These are phyloP conservation scores for Baryphthengus martii DNA, from an alignment of 2,113 vertebrate species.

Conservation along the genomic window DNA sequence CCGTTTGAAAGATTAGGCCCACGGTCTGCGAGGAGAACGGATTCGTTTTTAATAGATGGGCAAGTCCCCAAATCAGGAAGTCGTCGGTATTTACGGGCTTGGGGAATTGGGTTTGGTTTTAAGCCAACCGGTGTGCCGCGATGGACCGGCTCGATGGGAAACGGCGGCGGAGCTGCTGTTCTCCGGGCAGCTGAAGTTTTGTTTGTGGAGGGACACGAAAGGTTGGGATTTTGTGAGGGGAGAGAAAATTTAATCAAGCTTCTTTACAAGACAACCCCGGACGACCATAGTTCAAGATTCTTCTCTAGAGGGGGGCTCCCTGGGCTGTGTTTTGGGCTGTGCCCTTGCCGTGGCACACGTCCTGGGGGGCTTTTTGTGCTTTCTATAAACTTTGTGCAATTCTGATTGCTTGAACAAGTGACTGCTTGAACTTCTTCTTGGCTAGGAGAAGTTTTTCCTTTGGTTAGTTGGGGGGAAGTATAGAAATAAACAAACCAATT, in stretches of 20 bases:
- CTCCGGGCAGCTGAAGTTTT: background rate
- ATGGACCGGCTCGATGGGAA: background rate
- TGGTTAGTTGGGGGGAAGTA: background rate
- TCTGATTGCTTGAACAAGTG: background rate
- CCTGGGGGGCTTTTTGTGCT: background rate
- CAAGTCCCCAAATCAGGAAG: constrained; percentile 3
- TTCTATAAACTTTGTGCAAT: background rate
- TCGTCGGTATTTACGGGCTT: background rate
- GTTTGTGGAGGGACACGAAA: background rate
- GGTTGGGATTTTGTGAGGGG: background rate
- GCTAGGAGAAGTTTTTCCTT: background rate
- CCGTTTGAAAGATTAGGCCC: background rate
- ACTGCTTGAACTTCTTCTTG: too few relatives aligned
- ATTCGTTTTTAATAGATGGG: background rate
- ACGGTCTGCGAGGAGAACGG: background rate
- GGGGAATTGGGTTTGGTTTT: background rate
- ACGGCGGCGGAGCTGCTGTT: background rate
- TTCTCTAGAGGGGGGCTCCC: background rate
- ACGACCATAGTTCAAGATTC: background rate
- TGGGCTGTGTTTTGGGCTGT: background rate
- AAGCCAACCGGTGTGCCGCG: background rate
- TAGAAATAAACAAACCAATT: background rate
- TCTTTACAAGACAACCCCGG: background rate
- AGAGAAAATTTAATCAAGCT: background rate
- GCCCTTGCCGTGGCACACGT: rapidly evolving